phyloP scores from a whole-genome alignment of 2,113 vertebrate genomes.

The Archocentrus centrarchus region DNA sequence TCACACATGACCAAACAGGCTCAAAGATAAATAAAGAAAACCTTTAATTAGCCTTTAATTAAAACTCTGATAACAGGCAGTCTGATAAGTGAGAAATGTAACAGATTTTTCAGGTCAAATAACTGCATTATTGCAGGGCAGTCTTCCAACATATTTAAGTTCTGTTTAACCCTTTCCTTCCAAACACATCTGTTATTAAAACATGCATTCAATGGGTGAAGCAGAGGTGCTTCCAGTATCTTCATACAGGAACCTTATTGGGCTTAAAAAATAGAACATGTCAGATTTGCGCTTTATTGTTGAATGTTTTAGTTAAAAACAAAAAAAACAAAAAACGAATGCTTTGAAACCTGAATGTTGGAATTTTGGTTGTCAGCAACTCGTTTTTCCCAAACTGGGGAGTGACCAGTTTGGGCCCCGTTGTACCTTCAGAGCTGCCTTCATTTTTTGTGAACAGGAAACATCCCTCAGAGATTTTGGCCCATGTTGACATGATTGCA shows the following conservation, averaged over 20 bases:
- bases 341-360: not conserved
- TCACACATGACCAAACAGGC: not conserved
- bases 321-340: not conserved
- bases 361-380: not conserved
- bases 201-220: not conserved
- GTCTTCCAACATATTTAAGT: not conserved
- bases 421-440: not conserved
- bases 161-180: not conserved
- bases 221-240: not conserved
- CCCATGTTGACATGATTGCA: not conserved
- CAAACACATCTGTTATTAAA: slow-evolving; percentile 1
- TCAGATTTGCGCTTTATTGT: not conserved
- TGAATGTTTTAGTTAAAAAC: not conserved
- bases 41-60: slow-evolving; percentile 4
- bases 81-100: no score
- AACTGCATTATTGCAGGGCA: not conserved
- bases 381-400: not conserved
- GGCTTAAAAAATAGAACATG: not conserved
- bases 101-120: no score
- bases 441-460: not conserved
- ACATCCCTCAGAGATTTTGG: not conserved
- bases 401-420: not conserved
- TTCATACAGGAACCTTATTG: not conserved
- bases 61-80: not conserved
- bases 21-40: slow-evolving; percentile 2